These are phyloP conservation scores for Epirrhoe tristata DNA, from an alignment of 2,888 invertebrate genomes.

Conservation along the genomic window DNA sequence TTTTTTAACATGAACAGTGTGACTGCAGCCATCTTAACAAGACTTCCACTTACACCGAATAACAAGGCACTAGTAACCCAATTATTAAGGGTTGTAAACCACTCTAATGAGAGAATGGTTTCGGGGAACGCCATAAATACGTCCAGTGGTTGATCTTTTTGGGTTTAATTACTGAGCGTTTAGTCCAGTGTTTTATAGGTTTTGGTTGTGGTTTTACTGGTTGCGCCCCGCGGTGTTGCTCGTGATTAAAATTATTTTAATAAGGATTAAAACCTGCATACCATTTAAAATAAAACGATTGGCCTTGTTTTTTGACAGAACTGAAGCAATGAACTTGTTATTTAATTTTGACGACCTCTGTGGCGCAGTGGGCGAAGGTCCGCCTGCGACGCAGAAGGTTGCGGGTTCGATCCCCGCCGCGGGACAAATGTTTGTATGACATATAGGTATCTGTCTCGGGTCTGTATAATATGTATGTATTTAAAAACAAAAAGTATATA, in stretches of 20 bases:
- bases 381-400: no score
- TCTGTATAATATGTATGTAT: no score
- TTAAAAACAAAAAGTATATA: no score
- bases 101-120: constrained; percentile 38
- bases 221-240: background rate
- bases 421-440: no score
- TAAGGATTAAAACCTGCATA: background rate
- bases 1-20: constrained; percentile 32
- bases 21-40: constrained; percentile 52
- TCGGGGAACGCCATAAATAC: constrained; percentile 31
- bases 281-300: no score
- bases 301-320: no score
- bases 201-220: background rate
- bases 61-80: constrained; percentile 65
- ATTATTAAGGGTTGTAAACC: constrained; percentile 64
- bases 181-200: constrained; percentile 15
- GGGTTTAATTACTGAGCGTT: constrained; percentile 21
- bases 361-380: no score
- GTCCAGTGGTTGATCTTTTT: constrained; percentile 23
- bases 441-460: no score
- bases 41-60: constrained; percentile 48
- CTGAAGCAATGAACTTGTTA: no score
- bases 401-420: no score
- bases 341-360: no score
- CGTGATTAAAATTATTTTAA: background rate